A percentile compares a stretch with the other conserved stretches of the same genome.
These are phyloP conservation scores for cat (Felis catus) DNA, from an alignment of 2,113 vertebrate genomes.

Conservation along the genomic window DNA sequence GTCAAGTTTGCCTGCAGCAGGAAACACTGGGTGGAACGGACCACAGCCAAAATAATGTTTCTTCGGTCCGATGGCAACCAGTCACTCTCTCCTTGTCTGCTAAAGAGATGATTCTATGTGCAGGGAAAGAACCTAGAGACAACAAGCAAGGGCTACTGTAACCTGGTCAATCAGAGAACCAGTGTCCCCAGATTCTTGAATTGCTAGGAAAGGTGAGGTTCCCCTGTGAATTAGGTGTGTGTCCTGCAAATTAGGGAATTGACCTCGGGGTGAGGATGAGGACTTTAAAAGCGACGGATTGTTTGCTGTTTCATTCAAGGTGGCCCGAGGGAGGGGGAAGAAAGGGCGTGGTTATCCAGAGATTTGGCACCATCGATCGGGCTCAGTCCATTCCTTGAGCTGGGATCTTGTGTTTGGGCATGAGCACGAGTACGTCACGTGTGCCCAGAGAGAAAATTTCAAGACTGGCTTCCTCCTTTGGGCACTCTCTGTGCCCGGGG, in stretches of 20 bases:
- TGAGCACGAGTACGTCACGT: neutral
- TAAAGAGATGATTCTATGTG: neutral
- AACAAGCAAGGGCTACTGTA: neutral
- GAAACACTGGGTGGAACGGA: neutral
- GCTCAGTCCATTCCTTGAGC: neutral
- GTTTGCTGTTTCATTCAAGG: neutral
- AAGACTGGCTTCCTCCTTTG: neutral
- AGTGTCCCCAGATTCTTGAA: neutral
- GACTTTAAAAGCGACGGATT: neutral
- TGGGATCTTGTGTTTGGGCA: neutral
- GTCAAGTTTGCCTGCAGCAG: neutral
- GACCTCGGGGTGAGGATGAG: neutral
- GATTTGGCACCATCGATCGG: neutral
- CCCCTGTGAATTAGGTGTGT: neutral
- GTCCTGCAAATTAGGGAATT: neutral
- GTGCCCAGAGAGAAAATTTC: neutral
- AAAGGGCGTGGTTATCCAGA: neutral
- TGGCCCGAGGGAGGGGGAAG: neutral
- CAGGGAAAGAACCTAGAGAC: neutral
- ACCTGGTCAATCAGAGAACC: neutral
- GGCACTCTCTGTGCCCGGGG: neutral
- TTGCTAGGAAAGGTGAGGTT: neutral
- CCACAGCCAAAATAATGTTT: neutral
- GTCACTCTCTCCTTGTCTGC: neutral
- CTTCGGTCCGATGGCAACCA: neutral